Evolutionary conservation across 2,888 invertebrate species (phyloP).

Genomic region (Sinhomidia bicolor): DNA sequence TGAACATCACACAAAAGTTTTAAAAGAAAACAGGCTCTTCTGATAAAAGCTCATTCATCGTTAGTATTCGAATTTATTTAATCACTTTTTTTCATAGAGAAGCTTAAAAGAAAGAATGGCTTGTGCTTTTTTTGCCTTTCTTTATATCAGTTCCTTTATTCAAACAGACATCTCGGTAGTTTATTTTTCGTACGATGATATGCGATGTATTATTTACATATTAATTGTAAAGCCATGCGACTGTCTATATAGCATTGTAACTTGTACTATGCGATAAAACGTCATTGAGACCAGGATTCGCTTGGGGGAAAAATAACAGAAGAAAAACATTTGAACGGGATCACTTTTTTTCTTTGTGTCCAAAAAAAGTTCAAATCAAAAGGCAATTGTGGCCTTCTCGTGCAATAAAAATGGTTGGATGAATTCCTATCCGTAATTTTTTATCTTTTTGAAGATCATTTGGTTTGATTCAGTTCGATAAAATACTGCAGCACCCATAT

Average conservation of each 20-base stretch:
- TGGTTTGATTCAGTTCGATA: constrained; percentile 27
- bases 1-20: too few relatives aligned
- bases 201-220: neutral
- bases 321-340: neutral
- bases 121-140: too few relatives aligned
- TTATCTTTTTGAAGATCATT: constrained; percentile 37
- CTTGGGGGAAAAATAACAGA: constrained; percentile 34
- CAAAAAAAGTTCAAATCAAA: constrained; percentile 39
- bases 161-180: too few relatives aligned
- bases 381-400: constrained; percentile 47
- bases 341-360: neutral
- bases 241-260: neutral
- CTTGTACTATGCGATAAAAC: neutral
- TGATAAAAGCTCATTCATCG: too few relatives aligned
- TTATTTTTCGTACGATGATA: neutral
- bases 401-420: constrained; percentile 33
- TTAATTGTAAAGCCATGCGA: neutral
- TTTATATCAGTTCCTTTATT: too few relatives aligned
- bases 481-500: constrained; percentile 20
- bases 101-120: too few relatives aligned
- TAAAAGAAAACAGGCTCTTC: too few relatives aligned
- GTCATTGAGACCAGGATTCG: constrained; percentile 54
- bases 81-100: too few relatives aligned
- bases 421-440: neutral
- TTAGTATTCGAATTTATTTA: too few relatives aligned